Conservation (phyloP, 2,113 vertebrate genomes). For the Perognathus longimembris region DNA sequence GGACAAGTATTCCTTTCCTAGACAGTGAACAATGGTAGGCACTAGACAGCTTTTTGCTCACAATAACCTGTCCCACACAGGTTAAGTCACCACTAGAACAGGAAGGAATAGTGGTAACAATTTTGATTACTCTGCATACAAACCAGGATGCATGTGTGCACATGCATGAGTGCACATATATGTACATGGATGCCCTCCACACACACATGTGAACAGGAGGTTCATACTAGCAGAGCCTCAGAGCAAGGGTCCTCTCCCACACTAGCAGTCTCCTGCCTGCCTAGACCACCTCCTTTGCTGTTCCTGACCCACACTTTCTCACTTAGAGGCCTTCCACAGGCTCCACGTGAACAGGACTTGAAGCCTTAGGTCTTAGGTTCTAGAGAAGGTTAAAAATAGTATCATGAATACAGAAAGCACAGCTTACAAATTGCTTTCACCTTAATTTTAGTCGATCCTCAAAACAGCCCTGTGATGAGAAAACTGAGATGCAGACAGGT, state of each 20-base stretch:
- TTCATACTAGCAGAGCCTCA: no score
- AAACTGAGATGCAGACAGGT: constrained; percentile 44
- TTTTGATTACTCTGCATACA: no score
- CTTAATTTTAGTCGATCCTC: constrained; percentile 58
- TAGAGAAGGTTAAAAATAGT: constrained; percentile 22
- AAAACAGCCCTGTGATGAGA: constrained; percentile 40
- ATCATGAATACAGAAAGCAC: constrained; percentile 47
- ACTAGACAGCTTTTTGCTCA: no score
- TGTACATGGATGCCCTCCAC: no score
- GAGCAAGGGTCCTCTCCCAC: background rate
- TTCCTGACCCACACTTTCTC: background rate
- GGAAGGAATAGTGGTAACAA: no score
- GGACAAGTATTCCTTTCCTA: no score
- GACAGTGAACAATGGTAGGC: no score
- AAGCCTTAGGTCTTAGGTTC: background rate
- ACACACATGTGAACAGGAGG: no score
- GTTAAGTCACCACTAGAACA: no score
- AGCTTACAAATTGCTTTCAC: constrained; percentile 66
- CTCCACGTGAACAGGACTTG: background rate
- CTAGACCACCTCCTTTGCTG: background rate
- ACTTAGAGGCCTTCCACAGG: background rate
- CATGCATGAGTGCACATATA: no score
- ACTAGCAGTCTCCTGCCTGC: background rate
- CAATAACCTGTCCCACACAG: no score
- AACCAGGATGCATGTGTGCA: no score